Conservation (phyloP, 2,113 vertebrate species). For the Halcyon malimbica region DNA sequence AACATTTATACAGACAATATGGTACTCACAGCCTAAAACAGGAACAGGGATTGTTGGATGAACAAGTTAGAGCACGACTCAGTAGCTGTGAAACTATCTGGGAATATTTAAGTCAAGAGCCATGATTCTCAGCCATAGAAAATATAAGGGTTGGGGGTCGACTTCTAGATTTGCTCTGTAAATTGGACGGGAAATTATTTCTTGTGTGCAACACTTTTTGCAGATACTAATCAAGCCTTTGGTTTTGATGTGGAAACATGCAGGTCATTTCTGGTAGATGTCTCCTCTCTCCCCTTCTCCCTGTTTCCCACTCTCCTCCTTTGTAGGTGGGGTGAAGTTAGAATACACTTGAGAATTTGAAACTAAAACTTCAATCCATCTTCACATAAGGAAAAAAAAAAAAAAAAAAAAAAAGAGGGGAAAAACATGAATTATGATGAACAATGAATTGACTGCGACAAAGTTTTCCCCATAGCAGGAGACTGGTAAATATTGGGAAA, state of each 20-base stretch:
- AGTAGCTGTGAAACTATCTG: not conserved
- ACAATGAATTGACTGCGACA: not conserved
- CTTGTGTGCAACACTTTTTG: not conserved
- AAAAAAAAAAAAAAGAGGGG: no score
- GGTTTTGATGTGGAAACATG: not conserved
- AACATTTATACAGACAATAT: not conserved
- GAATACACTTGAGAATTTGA: not conserved
- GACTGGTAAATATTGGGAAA: slow-evolving; percentile 19
- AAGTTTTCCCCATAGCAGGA: not conserved
- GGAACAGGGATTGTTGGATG: not conserved
- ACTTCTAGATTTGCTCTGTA: not conserved
- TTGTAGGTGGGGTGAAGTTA: not conserved
- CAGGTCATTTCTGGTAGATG: not conserved
- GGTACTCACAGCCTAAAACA: not conserved
- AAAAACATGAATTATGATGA: not conserved
- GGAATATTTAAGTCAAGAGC: not conserved
- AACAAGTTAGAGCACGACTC: not conserved
- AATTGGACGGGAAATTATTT: not conserved
- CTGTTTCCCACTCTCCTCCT: not conserved
- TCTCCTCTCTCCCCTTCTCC: not conserved
- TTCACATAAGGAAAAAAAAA: not conserved
- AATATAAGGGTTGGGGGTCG: accelerated
- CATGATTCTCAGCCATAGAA: not conserved
- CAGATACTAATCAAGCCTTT: not conserved
- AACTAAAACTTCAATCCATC: not conserved